Evolutionary conservation across 2,888 invertebrate genomes (phyloP), one percentile per base, ranked within the genome.

Genomic region (Melanostoma mellinum): DNA sequence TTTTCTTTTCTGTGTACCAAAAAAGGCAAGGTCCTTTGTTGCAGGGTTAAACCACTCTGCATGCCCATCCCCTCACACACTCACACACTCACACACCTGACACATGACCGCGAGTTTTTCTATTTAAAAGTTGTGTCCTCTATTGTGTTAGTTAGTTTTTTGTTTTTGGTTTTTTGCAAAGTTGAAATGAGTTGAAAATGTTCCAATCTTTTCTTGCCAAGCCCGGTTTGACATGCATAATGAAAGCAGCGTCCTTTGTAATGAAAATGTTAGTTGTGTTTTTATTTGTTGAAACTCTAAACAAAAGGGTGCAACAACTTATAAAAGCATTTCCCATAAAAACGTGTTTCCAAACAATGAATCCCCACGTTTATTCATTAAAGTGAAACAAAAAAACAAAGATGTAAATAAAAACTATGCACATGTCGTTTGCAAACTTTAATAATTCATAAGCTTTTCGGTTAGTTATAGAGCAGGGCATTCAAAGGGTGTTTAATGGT

Each of bases 241-340:
- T 58, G 60, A 60, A 36, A 9, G n/a, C 50, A 63, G 55, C 72
- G 58, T 82, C 73, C 73, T 58, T 56, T 67, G 40, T 32, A 61
- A 58, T 63, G 8, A 71, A 72, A 69, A 52, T 56, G 44, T 35
- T 40, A 6, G 42, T 61, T 68, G 8, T 33, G 33, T 8, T 61
- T 5, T 48, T 0, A n/a, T 40, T 8, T 44, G 32, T 9, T 50
- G 2, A 42, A 53, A 56, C 30, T 61, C 20, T 6, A 30, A 63
- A 74, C 74, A 80, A 74, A 69, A 56, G 68, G 46, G 38, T 52
- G 46, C 68, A 69, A 65, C 61, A 68, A 68, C 55, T 67, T 60
- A 48, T 8, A 38, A 30, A 9, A 46, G 33, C 36, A 32, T 20
- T 33, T 40, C 42, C 65, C 56, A 71, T 75, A 30, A 42, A 71